Percentiles rank a stretch among this genome's conserved stretches.
phyloP scores from a whole-genome alignment of 2,888 invertebrate species.

The Philaethria dido region DNA sequence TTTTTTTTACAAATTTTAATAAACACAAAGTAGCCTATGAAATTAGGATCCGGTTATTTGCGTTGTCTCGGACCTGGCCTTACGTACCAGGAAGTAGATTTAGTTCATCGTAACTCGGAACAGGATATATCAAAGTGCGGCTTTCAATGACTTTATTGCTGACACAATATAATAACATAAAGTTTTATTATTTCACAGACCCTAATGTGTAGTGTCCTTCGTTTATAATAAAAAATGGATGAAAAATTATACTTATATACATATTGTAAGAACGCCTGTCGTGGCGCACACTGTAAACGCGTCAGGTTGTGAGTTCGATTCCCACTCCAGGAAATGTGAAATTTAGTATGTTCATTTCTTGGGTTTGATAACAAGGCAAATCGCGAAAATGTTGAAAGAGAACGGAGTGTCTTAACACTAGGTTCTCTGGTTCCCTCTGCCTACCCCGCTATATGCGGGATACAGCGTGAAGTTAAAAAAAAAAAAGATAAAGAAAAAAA shows the following conservation, averaged over 20 bases:
- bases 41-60: slow-evolving; percentile 36
- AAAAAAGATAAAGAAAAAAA: too few relatives aligned
- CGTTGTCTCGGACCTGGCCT: slow-evolving; percentile 40
- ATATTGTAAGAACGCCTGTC: background rate
- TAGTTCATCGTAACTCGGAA: slow-evolving; percentile 48
- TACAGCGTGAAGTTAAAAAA: too few relatives aligned
- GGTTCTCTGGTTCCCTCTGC: too few relatives aligned
- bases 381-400: too few relatives aligned
- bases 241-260: too few relatives aligned
- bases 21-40: slow-evolving; percentile 5
- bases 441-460: too few relatives aligned
- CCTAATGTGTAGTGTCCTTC: background rate
- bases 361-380: too few relatives aligned
- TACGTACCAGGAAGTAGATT: slow-evolving; percentile 48
- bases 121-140: slow-evolving; percentile 49
- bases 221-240: background rate
- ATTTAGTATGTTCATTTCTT: too few relatives aligned
- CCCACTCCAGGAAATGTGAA: too few relatives aligned
- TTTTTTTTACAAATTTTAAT: background rate
- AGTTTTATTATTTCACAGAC: slow-evolving; percentile 15
- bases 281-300: too few relatives aligned
- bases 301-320: too few relatives aligned
- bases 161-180: slow-evolving; percentile 32
- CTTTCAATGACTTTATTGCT: slow-evolving; percentile 45
- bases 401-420: too few relatives aligned